phyloP scores from a whole-genome alignment of 2,888 invertebrate genomes.

The Gisinianus flammeolus region DNA sequence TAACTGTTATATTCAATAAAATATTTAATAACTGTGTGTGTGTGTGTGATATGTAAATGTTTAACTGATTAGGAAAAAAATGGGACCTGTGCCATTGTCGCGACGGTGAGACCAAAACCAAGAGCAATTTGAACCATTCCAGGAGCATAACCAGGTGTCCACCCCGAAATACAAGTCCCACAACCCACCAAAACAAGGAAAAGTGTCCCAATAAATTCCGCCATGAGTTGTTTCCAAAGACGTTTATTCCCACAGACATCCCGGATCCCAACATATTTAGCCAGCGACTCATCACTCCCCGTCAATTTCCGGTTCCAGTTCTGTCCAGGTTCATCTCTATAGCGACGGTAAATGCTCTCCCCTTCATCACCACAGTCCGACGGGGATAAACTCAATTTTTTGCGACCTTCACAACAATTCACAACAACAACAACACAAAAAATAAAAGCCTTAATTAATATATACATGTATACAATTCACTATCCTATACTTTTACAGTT shows the following conservation, averaged over 20 bases:
- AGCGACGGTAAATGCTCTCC: constrained; percentile 22
- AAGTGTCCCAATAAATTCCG: constrained; percentile 87
- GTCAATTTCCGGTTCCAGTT: constrained; percentile 19
- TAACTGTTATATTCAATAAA: too few relatives aligned
- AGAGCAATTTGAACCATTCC: constrained; percentile 75
- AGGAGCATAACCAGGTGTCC: constrained; percentile 63
- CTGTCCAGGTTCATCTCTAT: not conserved
- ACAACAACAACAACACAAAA: too few relatives aligned
- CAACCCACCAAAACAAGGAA: constrained; percentile 85
- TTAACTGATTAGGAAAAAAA: not conserved
- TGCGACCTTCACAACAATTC: not conserved
- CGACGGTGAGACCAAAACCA: constrained; percentile 85
- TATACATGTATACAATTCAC: too few relatives aligned
- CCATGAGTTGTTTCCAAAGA: constrained; percentile 81
- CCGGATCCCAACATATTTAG: constrained; percentile 75
- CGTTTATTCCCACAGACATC: constrained; percentile 79
- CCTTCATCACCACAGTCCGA: constrained; percentile 15
- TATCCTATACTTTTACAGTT: too few relatives aligned
- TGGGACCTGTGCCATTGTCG: constrained; percentile 77
- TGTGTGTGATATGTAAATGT: not conserved
- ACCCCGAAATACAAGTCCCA: constrained; percentile 71
- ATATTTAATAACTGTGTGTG: not conserved
- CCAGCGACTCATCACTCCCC: constrained; percentile 61
- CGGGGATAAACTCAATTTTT: not conserved
- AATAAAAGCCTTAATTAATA: too few relatives aligned